Base-by-base conservation (phyloP, 1,140 invertebrate species). In the Zaprionus davidi region DNA sequence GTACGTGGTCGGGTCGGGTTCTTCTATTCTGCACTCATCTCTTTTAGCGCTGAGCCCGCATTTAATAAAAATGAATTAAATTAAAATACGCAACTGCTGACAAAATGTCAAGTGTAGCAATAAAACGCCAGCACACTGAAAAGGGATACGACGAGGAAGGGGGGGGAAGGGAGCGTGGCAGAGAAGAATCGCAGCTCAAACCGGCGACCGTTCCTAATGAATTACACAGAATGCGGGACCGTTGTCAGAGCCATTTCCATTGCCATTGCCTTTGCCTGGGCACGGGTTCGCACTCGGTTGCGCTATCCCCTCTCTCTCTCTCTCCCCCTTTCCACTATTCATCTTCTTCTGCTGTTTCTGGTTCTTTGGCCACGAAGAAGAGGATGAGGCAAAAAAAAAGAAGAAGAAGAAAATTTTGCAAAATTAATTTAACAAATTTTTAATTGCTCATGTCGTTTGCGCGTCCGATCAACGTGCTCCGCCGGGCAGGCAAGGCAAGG, bases 401-500 rank as follows among this genome's bases (percentile, higher is more conserved):
- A 36, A 71, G 62, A 60, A 73, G 24, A 26, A 26, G 24, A 26
- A 60, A 79, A 79, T 67, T 80, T 70, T 81, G 78, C 76, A 77
- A 90, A 88, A 88, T 88, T 88, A 88, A 88, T 88, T 88, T 88
- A 76, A 83, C 85, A 88, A 88, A 88, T 85, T 88, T 88, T 90
- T 88, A 88, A 88, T 88, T 88, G 85, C 85, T 88, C 85, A 90
- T 88, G 85, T 88, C 84, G 78, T 90, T 90, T 90, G 84, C 71
- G 76, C 65, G 71, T 75, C 71, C 71, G 71, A 78, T 75, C 76
- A 75, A 66, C 76, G 71, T 70, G 65, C 46, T 28, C 17, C 31
- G 31, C 9, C 31, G 9, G 31, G 31, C 12, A 44, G 41, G n/a
- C 41, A n/a, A 17, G 38, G 38, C 41, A 15, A 44, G 17, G 41